Percentiles rank a stretch among this genome's conserved stretches.
phyloP scores from a whole-genome alignment of 1,140 invertebrate species.

The Yoshiicerus persimilis region DNA sequence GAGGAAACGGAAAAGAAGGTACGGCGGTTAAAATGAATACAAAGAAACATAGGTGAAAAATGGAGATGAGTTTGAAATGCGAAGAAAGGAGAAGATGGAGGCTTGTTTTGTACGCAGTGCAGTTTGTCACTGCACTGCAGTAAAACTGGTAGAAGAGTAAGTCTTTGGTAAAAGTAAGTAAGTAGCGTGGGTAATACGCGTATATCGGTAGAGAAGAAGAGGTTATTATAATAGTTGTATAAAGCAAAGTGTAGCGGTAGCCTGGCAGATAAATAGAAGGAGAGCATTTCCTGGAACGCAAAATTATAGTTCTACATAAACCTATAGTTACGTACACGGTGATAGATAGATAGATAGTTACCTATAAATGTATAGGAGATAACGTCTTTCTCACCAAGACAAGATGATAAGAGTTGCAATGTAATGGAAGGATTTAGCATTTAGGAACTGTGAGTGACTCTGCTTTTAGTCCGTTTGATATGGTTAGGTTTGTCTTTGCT shows the following conservation, averaged over 20 bases:
- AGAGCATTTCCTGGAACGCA: neutral
- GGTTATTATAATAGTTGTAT: neutral
- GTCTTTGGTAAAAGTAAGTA: neutral
- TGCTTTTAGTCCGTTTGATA: neutral
- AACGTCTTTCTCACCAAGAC: neutral
- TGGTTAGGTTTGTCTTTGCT: neutral
- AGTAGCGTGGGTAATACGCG: neutral
- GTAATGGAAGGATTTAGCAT: neutral
- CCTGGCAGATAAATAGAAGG: neutral
- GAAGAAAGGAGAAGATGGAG: neutral
- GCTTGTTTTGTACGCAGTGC: slow-evolving; percentile 9
- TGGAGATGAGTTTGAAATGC: neutral
- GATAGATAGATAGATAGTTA: neutral
- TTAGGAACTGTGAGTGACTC: neutral
- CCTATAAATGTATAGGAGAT: neutral
- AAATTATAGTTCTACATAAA: neutral
- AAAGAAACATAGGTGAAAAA: neutral
- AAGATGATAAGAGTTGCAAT: neutral
- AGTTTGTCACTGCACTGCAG: slow-evolving; percentile 18
- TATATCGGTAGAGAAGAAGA: neutral
- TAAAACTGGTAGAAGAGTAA: neutral
- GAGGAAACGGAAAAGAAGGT: neutral
- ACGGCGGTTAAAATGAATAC: neutral
- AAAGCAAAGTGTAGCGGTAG: neutral
- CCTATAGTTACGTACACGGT: neutral